Evolutionary conservation across 2,113 vertebrate species (phyloP), one percentile per base, ranked within the genome.

Genomic region (Rhegmatorhina hoffmannsi): DNA sequence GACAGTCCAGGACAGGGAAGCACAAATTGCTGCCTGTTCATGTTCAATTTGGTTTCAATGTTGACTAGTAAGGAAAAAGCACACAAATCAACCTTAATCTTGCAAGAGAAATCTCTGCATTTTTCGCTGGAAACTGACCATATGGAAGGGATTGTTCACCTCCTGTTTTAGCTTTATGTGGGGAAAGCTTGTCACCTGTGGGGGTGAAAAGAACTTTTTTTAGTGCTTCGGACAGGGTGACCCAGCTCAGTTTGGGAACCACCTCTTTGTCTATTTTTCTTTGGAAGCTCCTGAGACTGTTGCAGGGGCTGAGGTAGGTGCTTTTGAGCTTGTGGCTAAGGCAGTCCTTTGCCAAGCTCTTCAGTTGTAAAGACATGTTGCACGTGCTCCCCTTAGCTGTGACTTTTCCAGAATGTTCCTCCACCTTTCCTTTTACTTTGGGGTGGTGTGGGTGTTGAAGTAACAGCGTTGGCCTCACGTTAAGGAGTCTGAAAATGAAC

Each of bases 231-330:
- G 16, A 36, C n/a, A 31, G 8, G 7, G n/a, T 46, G 49, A 36
- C 36, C 28, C 34, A 28, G 36, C 31, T 77, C 18, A 5, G 25
- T 72, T 63, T 6, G 40, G 13, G 63, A 55, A 31, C 13, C 28
- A 40, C 10, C 9, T 72, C 19, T 59, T n/a, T 24, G n/a, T 40
- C 26, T 53, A 19, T 31, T 9, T 47, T 43, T n/a, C 17, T 13
- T 63, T 33, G 19, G 43, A 58, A 64, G 59, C 25, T 66, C 2
- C 17, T 20, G 17, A n/a, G 29, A 43, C 12, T 9, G 2, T 13
- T 28, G 28, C 16, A 17, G 33, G n/a, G 25, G 14, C 46, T 0
- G 0, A 28, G 3, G 26, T 34, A 4, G 0, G 0, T 21, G 13
- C 6, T 50, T 76, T 14, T 19, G 59, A 77, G 14, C 1, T 47